These are phyloP conservation scores for Trissoscelio sp. DNA, from an alignment of 2,888 invertebrate genomes.

Conservation along the genomic window DNA sequence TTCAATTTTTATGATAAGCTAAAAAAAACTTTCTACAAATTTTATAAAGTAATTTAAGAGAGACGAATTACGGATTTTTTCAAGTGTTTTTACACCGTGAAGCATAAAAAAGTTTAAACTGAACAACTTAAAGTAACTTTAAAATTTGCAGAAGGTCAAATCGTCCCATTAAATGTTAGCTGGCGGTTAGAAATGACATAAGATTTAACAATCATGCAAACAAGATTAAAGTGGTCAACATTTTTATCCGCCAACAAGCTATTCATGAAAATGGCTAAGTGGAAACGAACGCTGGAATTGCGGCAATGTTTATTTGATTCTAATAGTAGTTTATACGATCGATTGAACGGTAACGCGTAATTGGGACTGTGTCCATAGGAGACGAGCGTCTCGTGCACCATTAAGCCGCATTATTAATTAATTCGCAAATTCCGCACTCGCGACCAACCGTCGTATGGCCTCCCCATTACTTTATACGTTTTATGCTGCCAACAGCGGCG, in stretches of 20 bases:
- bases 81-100: neutral
- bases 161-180: neutral
- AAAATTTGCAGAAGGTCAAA: neutral
- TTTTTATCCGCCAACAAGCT: neutral
- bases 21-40: neutral
- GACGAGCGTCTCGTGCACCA: neutral
- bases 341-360: neutral
- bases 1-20: neutral
- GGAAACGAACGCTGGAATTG: neutral
- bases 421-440: neutral
- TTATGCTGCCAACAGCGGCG: neutral
- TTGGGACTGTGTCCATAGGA: neutral
- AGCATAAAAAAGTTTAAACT: neutral
- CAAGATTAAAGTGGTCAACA: neutral
- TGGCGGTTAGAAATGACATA: neutral
- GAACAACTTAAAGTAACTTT: neutral
- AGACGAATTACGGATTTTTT: neutral
- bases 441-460: neutral
- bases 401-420: neutral
- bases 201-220: neutral
- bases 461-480: neutral
- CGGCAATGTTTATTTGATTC: slow-evolving; percentile 9
- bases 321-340: slow-evolving; percentile 1
- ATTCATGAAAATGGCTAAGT: neutral
- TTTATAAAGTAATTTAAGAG: neutral